Base-by-base conservation (phyloP, 2,113 vertebrate genomes). In the Pluvialis apricaria region DNA sequence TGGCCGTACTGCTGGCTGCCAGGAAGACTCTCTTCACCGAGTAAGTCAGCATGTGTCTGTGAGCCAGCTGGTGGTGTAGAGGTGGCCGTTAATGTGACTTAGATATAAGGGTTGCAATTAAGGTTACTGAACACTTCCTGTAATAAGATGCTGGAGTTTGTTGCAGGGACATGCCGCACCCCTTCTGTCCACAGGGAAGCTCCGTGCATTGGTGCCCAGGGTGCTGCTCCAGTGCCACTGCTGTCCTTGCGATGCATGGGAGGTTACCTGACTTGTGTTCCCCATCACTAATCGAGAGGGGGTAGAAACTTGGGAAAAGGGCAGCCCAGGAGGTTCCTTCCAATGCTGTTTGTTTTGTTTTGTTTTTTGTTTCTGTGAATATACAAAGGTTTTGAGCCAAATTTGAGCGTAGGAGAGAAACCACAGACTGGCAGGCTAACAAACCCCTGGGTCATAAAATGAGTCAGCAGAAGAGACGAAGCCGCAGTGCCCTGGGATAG, bases 151-250 rank as follows among this genome's bases (percentile, higher is more conserved):
- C 65, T 91, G 68, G 10, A 29, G 72, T 86, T 86, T 1, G 1
- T 12, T 61, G 55, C 68, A 70, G 45, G 62, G 44, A 40, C 1
- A 0, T 22, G 47, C 38, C 0, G 2, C 19, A 19, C 47, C 5
- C 19, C 18, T 32, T 54, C 25, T 0, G 1, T 45, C 62, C 68
- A 47, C 78, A 66, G 36, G 20, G 66, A 32, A 58, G 3, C 70
- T 73, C 38, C 0, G 0, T 9, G 36, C 0, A 0, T 5, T 38
- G 34, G 13, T 76, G 84, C 64, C 66, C 40, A 15, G 26, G 55
- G 26, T 20, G 69, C 82, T 71, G 40, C 40, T 29, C n/a, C 1
- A 0, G 0, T 69, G 71, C 57, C 70, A 34, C 45, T 2, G 0
- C 28, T 13, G 5, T 11, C 26, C 52, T 19, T 19, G 3, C 3